These are phyloP conservation scores for Diceros bicornis DNA, from an alignment of 2,797 vertebrate species.

Conservation along the genomic window DNA sequence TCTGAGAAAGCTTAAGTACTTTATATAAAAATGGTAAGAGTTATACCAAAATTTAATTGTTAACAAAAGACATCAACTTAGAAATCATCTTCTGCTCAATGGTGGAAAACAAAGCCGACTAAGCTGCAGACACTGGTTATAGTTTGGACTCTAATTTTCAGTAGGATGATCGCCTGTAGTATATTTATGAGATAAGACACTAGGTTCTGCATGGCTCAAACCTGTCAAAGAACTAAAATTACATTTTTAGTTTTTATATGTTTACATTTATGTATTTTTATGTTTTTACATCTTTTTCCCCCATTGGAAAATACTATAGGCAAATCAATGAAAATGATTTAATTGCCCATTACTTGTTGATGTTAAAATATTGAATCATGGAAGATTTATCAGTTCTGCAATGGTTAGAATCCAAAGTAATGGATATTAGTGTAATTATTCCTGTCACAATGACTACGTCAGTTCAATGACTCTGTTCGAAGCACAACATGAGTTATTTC, in stretches of 20 bases:
- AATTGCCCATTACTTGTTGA: background rate
- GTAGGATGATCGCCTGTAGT: background rate
- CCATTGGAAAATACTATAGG: background rate
- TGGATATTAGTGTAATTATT: background rate
- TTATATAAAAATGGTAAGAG: background rate
- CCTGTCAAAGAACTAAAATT: background rate
- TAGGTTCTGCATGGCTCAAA: background rate
- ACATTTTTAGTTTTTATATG: background rate
- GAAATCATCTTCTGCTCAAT: background rate
- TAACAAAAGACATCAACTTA: background rate
- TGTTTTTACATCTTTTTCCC: background rate
- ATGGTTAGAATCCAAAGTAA: background rate
- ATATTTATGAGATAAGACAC: background rate
- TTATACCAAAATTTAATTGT: background rate
- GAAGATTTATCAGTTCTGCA: background rate
- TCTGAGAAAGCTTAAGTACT: background rate
- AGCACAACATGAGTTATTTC: background rate
- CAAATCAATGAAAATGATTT: background rate
- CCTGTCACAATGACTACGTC: background rate
- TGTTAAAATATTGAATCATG: background rate
- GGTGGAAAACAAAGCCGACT: background rate
- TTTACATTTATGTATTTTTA: background rate
- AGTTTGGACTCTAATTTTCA: background rate
- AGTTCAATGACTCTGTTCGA: background rate
- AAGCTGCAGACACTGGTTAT: background rate